A percentile compares a stretch with the other conserved stretches of the same genome.
Evolutionary conservation across 2,113 vertebrate species (phyloP).

Genomic region (Neodon shergylaensis): DNA sequence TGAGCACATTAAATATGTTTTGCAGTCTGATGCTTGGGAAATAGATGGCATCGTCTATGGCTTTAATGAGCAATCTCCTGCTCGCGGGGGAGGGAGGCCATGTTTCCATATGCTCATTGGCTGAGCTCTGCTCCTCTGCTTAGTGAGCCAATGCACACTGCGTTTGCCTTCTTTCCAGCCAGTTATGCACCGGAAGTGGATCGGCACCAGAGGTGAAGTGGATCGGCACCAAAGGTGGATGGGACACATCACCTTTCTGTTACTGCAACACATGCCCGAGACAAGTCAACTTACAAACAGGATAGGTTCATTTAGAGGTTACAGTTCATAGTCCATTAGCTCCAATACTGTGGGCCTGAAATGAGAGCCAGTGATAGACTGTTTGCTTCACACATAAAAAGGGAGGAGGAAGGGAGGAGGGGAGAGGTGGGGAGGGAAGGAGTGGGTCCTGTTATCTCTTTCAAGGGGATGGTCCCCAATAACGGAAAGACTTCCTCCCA

Average conservation of each 20-base stretch:
- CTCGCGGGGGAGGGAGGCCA: background rate
- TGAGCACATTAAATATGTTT: background rate
- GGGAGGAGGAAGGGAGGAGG: too few species aligned
- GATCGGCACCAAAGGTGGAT: too few species aligned
- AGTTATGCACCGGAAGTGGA: too few species aligned
- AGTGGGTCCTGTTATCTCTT: background rate
- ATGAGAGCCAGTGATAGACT: background rate
- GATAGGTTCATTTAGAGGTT: background rate
- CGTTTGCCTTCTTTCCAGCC: background rate
- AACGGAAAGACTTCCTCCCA: background rate
- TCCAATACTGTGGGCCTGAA: too few species aligned
- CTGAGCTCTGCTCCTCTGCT: background rate
- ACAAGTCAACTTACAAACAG: background rate
- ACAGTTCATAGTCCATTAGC: background rate
- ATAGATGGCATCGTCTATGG: background rate
- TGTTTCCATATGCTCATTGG: background rate
- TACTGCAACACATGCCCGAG: background rate
- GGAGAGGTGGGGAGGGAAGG: too few species aligned
- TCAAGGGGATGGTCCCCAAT: too few species aligned
- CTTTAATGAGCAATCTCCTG: background rate
- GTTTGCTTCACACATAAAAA: background rate
- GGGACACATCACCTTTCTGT: background rate
- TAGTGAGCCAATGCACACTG: background rate
- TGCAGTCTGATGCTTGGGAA: background rate
- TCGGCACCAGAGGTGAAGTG: too few species aligned